Percentiles rank a stretch among this genome's conserved stretches.
Conservation (phyloP, 2,113 vertebrate species). For the Polypterus senegalus region DNA sequence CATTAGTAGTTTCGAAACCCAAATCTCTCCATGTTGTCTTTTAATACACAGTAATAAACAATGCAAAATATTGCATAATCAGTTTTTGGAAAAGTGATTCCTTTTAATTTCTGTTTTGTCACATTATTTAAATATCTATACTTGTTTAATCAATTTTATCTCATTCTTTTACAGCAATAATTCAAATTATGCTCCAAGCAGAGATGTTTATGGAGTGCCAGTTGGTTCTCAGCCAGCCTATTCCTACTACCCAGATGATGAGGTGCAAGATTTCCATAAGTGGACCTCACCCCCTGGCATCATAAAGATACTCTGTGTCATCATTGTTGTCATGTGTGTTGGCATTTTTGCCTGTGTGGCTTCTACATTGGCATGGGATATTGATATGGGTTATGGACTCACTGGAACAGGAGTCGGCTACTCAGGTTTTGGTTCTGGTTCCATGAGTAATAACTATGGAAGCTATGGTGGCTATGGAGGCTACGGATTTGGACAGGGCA, state of each 20-base stretch:
- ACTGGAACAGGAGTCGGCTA: conserved; percentile 30
- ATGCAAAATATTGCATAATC: too few relatives aligned
- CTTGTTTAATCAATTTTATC: neutral
- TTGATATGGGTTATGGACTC: conserved; percentile 51
- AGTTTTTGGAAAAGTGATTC: neutral
- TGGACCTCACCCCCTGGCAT: conserved; percentile 81
- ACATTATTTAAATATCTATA: too few relatives aligned
- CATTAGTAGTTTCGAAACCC: too few relatives aligned
- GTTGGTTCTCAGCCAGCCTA: conserved; percentile 50
- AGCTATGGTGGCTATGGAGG: conserved; percentile 20
- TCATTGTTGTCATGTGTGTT: conserved; percentile 73
- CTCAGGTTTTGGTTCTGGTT: conserved; percentile 21
- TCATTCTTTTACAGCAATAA: conserved; percentile 31
- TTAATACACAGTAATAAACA: too few relatives aligned
- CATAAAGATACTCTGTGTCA: conserved; percentile 72
- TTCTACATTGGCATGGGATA: conserved; percentile 78
- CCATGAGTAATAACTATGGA: conserved; percentile 7
- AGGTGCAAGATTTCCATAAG: conserved; percentile 64
- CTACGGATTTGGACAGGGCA: conserved; percentile 40
- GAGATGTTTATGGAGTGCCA: conserved; percentile 47
- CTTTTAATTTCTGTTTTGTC: neutral
- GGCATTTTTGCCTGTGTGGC: conserved; percentile 77
- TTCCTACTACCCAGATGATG: conserved; percentile 60
- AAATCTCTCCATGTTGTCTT: too few relatives aligned
- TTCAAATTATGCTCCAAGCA: conserved; percentile 51